Conservation (phyloP, 2,113 vertebrate genomes). For the Pogonocichla stellata region DNA sequence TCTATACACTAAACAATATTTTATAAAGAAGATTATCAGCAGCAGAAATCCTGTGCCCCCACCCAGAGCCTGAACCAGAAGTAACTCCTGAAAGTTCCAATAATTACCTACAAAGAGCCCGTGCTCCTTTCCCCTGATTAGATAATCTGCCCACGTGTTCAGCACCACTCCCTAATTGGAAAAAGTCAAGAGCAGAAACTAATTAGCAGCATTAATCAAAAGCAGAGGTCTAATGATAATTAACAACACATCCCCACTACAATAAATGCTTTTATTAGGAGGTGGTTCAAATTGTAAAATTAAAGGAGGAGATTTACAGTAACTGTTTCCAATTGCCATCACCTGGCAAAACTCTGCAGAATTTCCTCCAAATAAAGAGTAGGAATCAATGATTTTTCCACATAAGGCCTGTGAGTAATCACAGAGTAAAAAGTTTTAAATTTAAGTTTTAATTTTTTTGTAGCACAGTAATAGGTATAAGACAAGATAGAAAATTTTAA, state of each 20-base stretch:
- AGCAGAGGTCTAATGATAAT: conserved; percentile 72
- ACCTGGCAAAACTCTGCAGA: not conserved
- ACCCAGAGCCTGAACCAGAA: not conserved
- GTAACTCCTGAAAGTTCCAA: conserved; percentile 31
- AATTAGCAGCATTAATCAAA: conserved; percentile 75
- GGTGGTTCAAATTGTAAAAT: not conserved
- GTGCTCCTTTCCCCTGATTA: conserved; percentile 65
- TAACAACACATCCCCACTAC: conserved; percentile 52
- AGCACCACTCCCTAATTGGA: conserved; percentile 71
- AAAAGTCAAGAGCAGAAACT: conserved; percentile 74
- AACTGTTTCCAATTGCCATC: not conserved
- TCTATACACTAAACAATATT: too few relatives aligned
- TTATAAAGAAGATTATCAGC: too few relatives aligned
- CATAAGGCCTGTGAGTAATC: not conserved
- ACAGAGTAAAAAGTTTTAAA: too few relatives aligned
- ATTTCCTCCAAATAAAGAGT: not conserved
- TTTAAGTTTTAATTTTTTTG: too few relatives aligned
- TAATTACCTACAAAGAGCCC: conserved; percentile 54
- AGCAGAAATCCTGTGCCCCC: not conserved
- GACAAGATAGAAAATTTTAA: too few relatives aligned
- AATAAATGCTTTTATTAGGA: conserved; percentile 20
- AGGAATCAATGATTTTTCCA: not conserved
- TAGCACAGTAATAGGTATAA: too few relatives aligned
- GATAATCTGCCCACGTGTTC: conserved; percentile 73
- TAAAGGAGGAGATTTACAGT: not conserved